These are phyloP conservation scores for Meleagris gallopavo DNA, from an alignment of 2,113 vertebrate species.

Conservation along the genomic window DNA sequence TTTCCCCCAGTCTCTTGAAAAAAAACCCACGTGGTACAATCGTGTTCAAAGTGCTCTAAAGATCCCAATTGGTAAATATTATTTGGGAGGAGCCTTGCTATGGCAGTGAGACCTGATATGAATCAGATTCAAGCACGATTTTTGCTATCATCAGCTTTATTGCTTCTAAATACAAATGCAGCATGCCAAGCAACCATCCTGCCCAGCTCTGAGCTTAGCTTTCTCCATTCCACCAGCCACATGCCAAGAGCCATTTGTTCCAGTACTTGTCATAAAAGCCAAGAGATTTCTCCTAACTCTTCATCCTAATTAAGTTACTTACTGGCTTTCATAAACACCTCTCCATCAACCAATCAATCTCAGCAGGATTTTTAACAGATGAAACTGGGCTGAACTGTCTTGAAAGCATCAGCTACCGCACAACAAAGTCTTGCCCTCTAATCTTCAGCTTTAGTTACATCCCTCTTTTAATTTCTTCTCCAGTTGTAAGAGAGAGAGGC, in stretches of 20 bases:
- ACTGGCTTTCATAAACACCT: conserved; percentile 59
- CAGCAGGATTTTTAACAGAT: conserved; percentile 46
- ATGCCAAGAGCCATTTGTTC: conserved; percentile 55
- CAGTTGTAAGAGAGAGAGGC: neutral
- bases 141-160: conserved; percentile 4
- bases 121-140: neutral
- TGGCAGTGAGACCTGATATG: neutral
- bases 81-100: conserved; percentile 2
- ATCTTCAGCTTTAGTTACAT: neutral
- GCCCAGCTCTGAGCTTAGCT: conserved; percentile 5
- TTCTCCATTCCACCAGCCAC: conserved; percentile 15
- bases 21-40: neutral
- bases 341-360: conserved; percentile 50
- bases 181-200: conserved; percentile 4
- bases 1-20: neutral
- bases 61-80: neutral
- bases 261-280: conserved; percentile 35
- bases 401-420: conserved; percentile 25
- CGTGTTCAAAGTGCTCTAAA: neutral
- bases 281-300: conserved; percentile 56
- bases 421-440: neutral
- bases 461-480: neutral
- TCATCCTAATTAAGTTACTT: conserved; percentile 61
- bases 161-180: neutral
- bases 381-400: neutral